A percentile compares a stretch with the other conserved stretches of the same genome.
phyloP scores from a whole-genome alignment of 2,888 invertebrate genomes.

The Ptychoptera contaminata region DNA sequence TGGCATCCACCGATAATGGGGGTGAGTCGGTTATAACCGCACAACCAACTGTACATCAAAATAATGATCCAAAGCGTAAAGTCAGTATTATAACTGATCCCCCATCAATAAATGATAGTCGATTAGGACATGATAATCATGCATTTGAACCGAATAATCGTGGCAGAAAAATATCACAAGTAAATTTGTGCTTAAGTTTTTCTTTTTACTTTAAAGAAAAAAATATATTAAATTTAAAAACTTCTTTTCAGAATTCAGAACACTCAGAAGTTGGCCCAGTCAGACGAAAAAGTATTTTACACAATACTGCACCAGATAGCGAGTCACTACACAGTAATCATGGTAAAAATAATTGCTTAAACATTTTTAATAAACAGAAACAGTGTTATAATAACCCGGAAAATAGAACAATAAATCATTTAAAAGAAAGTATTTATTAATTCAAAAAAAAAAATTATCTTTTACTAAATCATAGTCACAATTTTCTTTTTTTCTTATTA shows the following conservation, averaged over 20 bases:
- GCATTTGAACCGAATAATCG: slow-evolving; percentile 42
- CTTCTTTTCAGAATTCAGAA: slow-evolving; percentile 32
- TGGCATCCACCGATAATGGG: background rate
- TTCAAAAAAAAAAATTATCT: no score
- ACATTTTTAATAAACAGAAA: no score
- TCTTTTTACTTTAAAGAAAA: slow-evolving; percentile 26
- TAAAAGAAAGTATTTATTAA: no score
- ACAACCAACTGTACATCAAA: slow-evolving; percentile 14
- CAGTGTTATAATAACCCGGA: no score
- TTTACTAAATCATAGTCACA: no score
- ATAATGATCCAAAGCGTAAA: slow-evolving; percentile 37
- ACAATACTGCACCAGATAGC: slow-evolving; percentile 35
- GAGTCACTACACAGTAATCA: slow-evolving; percentile 28
- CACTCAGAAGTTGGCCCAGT: slow-evolving; percentile 49
- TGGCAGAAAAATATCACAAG: slow-evolving; percentile 27
- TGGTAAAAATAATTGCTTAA: background rate
- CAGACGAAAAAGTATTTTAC: slow-evolving; percentile 53
- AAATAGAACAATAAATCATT: no score
- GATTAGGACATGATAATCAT: slow-evolving; percentile 46
- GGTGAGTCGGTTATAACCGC: slow-evolving; percentile 15
- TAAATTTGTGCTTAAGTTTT: slow-evolving; percentile 37
- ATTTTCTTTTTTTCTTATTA: no score
- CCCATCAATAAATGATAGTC: slow-evolving; percentile 20
- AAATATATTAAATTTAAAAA: slow-evolving; percentile 31
- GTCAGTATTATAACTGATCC: slow-evolving; percentile 48